Base-by-base conservation (phyloP, 2,888 invertebrate genomes). In the Coremacera marginata region DNA sequence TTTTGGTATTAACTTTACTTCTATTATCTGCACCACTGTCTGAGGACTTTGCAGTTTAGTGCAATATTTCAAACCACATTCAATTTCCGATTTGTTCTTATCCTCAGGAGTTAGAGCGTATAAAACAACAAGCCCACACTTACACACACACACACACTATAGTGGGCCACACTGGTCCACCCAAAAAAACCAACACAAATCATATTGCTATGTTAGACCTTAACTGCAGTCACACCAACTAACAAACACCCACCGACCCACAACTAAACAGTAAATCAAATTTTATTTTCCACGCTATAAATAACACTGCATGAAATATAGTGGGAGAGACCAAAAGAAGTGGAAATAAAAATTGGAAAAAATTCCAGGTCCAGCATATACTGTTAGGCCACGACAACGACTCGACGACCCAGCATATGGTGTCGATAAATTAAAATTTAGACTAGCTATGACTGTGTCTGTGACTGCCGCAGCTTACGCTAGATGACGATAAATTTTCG, bases 381-480 rank as follows among this genome's bases (percentile, higher is more conserved):
- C 75, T 78, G 55, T 22, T 22, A 11, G 19, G 19, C 9, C 55
- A n/a, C 25, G 31, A n/a, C 31, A 27, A 65, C 76, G 76, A 75
- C 79, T 78, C 44, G 78, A 75, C 81, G 82, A 81, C 78, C 81
- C 81, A 81, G 77, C 83, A 83, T 83, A 83, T 88, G 88, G 86
- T 85, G 88, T 88, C 88, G 88, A 88, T 88, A 88, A 88, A 88
- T 88, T 88, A 86, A 87, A 88, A 87, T 87, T 87, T 84, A 19
- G 65, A 74, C 16, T 34, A 57, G 37, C 65, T 67, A 16, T 67
- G 67, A 67, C 67, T 74, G 65, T 19, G 62, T 37, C 65, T 25
- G 14, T 68, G 51, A 34, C 68, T 25, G 19, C 63, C 11, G 63
- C 63, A 63, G 73, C 60, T 57, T 68, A 57, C 68, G 67, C 11